These are phyloP conservation scores for Ciconia boyciana DNA, from an alignment of 2,113 vertebrate genomes.

Conservation along the genomic window DNA sequence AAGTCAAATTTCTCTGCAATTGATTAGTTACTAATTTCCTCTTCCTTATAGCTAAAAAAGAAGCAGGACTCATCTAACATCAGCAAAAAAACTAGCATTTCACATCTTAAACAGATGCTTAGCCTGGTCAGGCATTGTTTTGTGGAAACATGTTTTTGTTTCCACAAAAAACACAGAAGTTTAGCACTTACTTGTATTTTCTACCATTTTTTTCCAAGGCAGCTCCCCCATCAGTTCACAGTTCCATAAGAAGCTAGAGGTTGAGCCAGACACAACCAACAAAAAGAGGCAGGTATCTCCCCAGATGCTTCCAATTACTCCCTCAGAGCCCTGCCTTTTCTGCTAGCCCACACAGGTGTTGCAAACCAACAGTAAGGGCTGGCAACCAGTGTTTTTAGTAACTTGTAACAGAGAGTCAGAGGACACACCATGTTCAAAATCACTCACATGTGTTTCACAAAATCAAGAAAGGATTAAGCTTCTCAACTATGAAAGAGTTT, in stretches of 20 bases:
- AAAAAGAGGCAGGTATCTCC: background rate
- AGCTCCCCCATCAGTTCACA: background rate
- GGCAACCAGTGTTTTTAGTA: background rate
- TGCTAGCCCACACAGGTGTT: background rate
- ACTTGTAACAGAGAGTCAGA: background rate
- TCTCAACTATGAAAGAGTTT: slow-evolving; percentile 58
- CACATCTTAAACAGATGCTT: background rate
- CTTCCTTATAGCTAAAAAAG: background rate
- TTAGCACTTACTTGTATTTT: background rate
- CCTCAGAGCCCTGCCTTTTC: background rate
- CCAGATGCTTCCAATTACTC: background rate
- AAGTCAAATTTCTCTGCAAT: background rate
- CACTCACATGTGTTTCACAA: slow-evolving; percentile 30
- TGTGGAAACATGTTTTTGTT: background rate
- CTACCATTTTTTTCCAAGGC: background rate
- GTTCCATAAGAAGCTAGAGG: background rate
- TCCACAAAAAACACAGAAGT: background rate
- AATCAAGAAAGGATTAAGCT: slow-evolving; percentile 49
- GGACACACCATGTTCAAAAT: slow-evolving; percentile 36
- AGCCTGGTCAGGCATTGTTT: background rate
- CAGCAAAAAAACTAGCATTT: background rate
- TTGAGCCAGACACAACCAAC: background rate
- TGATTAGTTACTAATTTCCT: background rate
- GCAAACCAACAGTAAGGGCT: background rate
- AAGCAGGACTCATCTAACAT: background rate